Evolutionary conservation across 2,113 vertebrate species (phyloP), one percentile per base, ranked within the genome.

Genomic region (Clarias macrocephalus): DNA sequence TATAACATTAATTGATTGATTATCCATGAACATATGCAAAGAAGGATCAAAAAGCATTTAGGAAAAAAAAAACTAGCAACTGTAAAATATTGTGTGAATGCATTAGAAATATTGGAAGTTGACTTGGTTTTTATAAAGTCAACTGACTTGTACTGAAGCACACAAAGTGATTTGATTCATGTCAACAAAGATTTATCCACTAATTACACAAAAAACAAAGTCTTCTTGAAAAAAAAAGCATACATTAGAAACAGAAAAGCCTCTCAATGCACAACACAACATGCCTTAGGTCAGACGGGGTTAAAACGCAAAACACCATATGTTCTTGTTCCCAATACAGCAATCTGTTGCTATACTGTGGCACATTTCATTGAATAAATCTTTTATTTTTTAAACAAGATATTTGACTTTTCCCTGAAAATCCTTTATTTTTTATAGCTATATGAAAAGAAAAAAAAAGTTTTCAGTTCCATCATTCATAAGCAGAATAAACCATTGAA

Each of bases 401-500:
- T 52, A 52, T 42, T 73, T 73, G 18, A 18, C 30, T 5, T 33
- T 70, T 56, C 10, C 52, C 56, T 25, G 2, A 25, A 62, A 18
- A 60, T 48, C 15, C 52, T 25, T 59, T 60, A 28, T 33, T 54
- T 72, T 25, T 84, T 5, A 66, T 83, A n/a, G 11, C 56, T 30
- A n/a, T 37, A 59, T 30, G 10, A 21, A 63, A 16, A n/a, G n/a
- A 42, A 63, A 57, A 7, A 25, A 15, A 9, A 52, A 66, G 18
- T 18, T 13, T 2, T 80, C 18, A 42, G 83, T 81, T 65, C 33
- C 65, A 52, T 72, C 28, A 82, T 57, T 13, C 28, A 28, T 59
- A 77, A 62, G 33, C 66, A 65, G n/a, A 73, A 23, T 48, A 87
- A 88, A 72, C 82, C 1, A 52, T 18, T 75, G 30, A 62, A 63